These are phyloP conservation scores for Ctenopoma multispine DNA, from an alignment of 2,797 vertebrate genomes.

Conservation along the genomic window DNA sequence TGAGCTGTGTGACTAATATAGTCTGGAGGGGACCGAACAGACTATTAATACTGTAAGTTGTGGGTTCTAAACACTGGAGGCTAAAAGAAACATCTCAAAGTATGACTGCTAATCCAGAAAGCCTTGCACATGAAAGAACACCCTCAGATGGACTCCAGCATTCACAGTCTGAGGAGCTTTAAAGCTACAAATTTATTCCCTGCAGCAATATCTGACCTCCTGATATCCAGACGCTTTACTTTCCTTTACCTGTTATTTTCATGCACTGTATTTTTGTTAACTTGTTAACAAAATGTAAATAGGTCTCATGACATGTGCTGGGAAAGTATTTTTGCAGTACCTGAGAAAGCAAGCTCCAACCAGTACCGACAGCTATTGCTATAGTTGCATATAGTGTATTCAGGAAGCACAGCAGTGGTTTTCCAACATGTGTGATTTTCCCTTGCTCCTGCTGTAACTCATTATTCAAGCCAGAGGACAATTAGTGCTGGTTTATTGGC, in stretches of 20 bases:
- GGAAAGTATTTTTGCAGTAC: slow-evolving; percentile 30
- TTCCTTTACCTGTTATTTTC: slow-evolving; percentile 26
- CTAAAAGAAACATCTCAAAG: slow-evolving; percentile 36
- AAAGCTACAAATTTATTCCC: not conserved
- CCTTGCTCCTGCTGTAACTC: slow-evolving; percentile 59
- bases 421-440: slow-evolving; percentile 60
- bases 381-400: slow-evolving; percentile 9
- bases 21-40: slow-evolving; percentile 69
- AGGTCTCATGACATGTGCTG: slow-evolving; percentile 24
- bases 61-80: slow-evolving; percentile 64
- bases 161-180: slow-evolving; percentile 3
- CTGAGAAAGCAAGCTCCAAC: slow-evolving; percentile 37
- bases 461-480: slow-evolving; percentile 51
- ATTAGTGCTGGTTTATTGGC: slow-evolving; percentile 68
- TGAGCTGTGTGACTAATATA: slow-evolving; percentile 73
- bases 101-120: slow-evolving; percentile 17
- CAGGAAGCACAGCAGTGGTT: slow-evolving; percentile 50
- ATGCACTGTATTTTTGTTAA: not conserved
- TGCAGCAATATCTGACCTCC: slow-evolving; percentile 12
- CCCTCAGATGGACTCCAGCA: slow-evolving; percentile 3
- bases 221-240: slow-evolving; percentile 16
- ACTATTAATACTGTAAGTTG: slow-evolving; percentile 70
- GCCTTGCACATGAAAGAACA: slow-evolving; percentile 19
- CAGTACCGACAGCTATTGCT: slow-evolving; percentile 7
- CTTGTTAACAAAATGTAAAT: slow-evolving; percentile 37